Conservation (phyloP, 1,140 invertebrate species). For the Dreissena rostriformis region DNA sequence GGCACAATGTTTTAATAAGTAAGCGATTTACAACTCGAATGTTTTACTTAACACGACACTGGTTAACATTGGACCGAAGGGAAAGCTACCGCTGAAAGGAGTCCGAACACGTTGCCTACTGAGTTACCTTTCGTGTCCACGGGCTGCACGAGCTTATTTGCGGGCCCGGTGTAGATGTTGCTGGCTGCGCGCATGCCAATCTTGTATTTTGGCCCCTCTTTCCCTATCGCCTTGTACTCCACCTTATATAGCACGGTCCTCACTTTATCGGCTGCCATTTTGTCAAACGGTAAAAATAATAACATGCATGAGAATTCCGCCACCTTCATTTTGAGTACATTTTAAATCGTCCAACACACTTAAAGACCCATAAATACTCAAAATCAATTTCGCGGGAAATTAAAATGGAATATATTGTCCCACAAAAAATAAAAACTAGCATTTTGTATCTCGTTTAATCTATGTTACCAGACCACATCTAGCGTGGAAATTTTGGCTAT, state of each 20-base stretch:
- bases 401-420: too few relatives aligned
- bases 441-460: too few relatives aligned
- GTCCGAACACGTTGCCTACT: neutral
- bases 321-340: too few relatives aligned
- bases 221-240: constrained; percentile 20
- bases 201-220: constrained; percentile 58
- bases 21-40: neutral
- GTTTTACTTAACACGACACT: neutral
- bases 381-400: too few relatives aligned
- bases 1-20: neutral
- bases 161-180: constrained; percentile 59
- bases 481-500: too few relatives aligned
- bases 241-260: constrained; percentile 54
- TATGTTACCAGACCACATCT: too few relatives aligned
- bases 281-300: too few relatives aligned
- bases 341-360: too few relatives aligned
- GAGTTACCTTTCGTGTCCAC: constrained; percentile 61
- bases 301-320: too few relatives aligned
- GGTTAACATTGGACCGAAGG: neutral
- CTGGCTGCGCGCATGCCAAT: constrained; percentile 45
- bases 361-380: too few relatives aligned
- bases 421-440: too few relatives aligned
- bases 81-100: too few relatives aligned
- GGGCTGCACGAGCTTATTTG: constrained; percentile 60
- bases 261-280: constrained; percentile 37